Base-by-base conservation (phyloP, 1,140 invertebrate species). In the Anastrepha obliqua region DNA sequence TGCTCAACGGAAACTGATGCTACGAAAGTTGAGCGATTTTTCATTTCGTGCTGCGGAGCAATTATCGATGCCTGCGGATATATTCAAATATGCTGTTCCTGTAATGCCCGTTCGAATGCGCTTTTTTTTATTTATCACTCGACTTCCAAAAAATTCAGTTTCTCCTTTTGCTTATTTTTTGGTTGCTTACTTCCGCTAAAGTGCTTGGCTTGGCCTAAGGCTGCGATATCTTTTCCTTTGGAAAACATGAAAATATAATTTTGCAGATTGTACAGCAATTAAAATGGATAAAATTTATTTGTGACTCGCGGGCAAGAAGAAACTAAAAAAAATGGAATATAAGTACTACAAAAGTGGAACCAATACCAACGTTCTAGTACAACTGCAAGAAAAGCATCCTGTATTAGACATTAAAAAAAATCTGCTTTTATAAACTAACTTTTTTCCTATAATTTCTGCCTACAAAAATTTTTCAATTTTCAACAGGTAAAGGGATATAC, bases 251-350 rank as follows among this genome's bases (percentile, higher is more conserved):
- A 81, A 81, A 81, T 55, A 81, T 51, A 44, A 81, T 81, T 81
- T 81, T 13, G 74, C n/a, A 51, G n/a, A 51, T 81, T 81, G 13
- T 81, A 42, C 74, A 81, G 74, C 74, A 81, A 81, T 81, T 81
- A 81, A 81, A 81, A 81, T 81, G 44, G 13, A 8, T 11, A 3
- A 5, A 55, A 9, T 81, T 20, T 55, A 55, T 81, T 55, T 55
- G 47, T 81, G 9, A 8, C 74, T 58, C 9, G 74, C 44, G 20
- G 74, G 74, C 47, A 81, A 58, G 55, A 81, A 81, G n/a, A 81
- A 81, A 81, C 74, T 58, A 81, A 55, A 55, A 55, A 55, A 8
- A 55, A 29, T 29, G 1, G 29, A 29, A 29, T 29, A 29, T 29
- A 29, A 29, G 29, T 29, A 29, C 29, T 29, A 29, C 29, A 29